Base-by-base conservation (phyloP, 2,113 vertebrate species). In the Gymnocephalus cernua region DNA sequence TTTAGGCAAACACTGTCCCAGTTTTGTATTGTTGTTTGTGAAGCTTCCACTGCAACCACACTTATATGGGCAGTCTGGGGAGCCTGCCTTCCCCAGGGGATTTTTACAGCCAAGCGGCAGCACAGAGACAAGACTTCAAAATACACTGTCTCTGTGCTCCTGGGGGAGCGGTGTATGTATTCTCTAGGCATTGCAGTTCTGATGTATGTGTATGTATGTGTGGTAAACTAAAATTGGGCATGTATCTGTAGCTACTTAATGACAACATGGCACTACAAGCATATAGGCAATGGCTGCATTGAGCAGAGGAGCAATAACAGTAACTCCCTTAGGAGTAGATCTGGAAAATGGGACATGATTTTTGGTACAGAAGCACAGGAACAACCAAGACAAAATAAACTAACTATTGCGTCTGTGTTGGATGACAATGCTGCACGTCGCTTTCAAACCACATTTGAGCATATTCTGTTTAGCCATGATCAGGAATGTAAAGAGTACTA, bases 1-100 rank as follows among this genome's bases (percentile, higher is more conserved):
- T 88, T 66, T 41, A 84, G 88, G 88, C 88, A 54, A 83, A 82
- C 82, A 48, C 75, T 77, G 85, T 47, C 88, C 88, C 77, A 87
- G 75, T 85, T 91, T 82, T 86, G 64, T 72, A 56, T 53, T 41
- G 38, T 67, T 58, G 71, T 69, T 73, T 74, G 58, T 77, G 51
- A 53, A 27, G 48, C 62, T 16, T 19, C 66, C 56, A 50, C 74
- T 66, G 63, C 54, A 76, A 14, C 70, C 51, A 18, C 48, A 68
- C 82, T 74, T 23, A 50, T 79, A 45, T 32, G 74, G 62, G 74
- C 67, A 83, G 67, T 67, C 71, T 85, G 27, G 45, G 71, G 63
- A 62, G 65, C 77, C 54, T 50, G 56, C 32, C 53, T 10, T 86
- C 89, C 81, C 87, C 16, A 13, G 79, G 86, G 88, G 16, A 50